Percentiles rank a stretch among this genome's conserved stretches.
These are phyloP conservation scores for Blera fallax DNA, from an alignment of 2,888 invertebrate genomes.

Conservation along the genomic window DNA sequence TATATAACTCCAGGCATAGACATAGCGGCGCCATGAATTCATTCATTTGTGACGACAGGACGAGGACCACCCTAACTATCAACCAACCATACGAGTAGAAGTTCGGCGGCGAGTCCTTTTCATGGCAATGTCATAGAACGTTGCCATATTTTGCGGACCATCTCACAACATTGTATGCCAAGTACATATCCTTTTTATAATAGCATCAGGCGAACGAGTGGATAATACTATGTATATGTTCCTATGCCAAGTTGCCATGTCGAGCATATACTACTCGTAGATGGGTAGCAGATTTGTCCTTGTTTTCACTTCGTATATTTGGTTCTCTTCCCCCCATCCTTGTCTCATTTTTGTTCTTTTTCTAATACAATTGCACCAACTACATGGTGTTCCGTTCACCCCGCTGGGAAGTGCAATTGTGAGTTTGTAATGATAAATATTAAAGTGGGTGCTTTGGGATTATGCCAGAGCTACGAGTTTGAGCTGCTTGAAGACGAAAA, in stretches of 20 bases:
- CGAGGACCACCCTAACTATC: constrained; percentile 20
- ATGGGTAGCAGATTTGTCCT: constrained; percentile 53
- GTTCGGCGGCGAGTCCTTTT: constrained; percentile 33
- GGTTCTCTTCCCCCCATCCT: background rate
- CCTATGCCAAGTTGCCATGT: constrained; percentile 66
- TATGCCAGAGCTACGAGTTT: constrained; percentile 37
- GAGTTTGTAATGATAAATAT: constrained; percentile 60
- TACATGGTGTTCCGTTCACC: constrained; percentile 35
- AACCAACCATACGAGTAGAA: constrained; percentile 24
- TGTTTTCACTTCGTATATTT: constrained; percentile 52
- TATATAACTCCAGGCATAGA: constrained; percentile 27
- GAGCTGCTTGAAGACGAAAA: background rate
- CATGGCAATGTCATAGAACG: constrained; percentile 40
- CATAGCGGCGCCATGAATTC: constrained; percentile 49
- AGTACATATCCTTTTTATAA: constrained; percentile 58
- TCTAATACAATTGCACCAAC: constrained; percentile 40
- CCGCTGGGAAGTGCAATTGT: constrained; percentile 45
- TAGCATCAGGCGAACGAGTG: constrained; percentile 31
- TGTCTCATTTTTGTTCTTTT: constrained; percentile 15
- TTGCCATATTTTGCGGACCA: constrained; percentile 49
- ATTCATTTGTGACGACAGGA: constrained; percentile 34
- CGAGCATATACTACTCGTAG: constrained; percentile 19
- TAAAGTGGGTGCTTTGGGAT: constrained; percentile 51
- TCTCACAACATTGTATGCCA: constrained; percentile 52
- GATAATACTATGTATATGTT: constrained; percentile 34